Evolutionary conservation across 2,797 vertebrate genomes (phyloP).

Genomic region (Rhabdophis nuchalis): DNA sequence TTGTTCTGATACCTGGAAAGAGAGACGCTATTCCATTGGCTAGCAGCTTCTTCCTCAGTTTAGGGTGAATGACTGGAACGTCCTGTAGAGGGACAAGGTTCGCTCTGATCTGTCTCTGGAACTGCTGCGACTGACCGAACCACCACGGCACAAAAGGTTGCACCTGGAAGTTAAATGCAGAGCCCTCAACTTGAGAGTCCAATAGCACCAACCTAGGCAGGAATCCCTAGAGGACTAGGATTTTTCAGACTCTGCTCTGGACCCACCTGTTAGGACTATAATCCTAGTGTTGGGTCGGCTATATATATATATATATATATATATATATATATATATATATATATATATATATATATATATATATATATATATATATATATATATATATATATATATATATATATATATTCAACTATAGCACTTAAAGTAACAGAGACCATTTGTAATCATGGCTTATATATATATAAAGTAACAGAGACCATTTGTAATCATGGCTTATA

Average conservation of each 20-base stretch:
- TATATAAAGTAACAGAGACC: too few relatives aligned
- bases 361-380: too few relatives aligned
- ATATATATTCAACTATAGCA: too few relatives aligned
- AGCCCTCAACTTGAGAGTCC: background rate
- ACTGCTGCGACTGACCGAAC: constrained; percentile 81
- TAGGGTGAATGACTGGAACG: constrained; percentile 74
- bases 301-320: too few relatives aligned
- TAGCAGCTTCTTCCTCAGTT: constrained; percentile 76
- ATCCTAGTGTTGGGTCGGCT: too few relatives aligned
- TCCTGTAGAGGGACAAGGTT: constrained; percentile 74
- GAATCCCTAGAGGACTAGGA: background rate
- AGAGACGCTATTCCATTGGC: constrained; percentile 78
- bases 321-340: too few relatives aligned
- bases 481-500: too few relatives aligned
- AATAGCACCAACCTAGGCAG: background rate
- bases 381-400: too few relatives aligned
- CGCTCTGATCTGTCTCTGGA: constrained; percentile 79
- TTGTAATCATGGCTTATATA: too few relatives aligned
- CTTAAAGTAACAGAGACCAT: too few relatives aligned
- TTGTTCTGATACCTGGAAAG: constrained; percentile 81
- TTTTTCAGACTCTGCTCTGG: background rate
- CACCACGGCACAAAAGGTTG: constrained; percentile 85
- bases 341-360: too few relatives aligned
- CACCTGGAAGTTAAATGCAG: constrained; percentile 67
- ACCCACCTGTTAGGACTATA: too few relatives aligned